Conservation (phyloP, 64 coral and sea anemone species). For the Porites australiensis region DNA sequence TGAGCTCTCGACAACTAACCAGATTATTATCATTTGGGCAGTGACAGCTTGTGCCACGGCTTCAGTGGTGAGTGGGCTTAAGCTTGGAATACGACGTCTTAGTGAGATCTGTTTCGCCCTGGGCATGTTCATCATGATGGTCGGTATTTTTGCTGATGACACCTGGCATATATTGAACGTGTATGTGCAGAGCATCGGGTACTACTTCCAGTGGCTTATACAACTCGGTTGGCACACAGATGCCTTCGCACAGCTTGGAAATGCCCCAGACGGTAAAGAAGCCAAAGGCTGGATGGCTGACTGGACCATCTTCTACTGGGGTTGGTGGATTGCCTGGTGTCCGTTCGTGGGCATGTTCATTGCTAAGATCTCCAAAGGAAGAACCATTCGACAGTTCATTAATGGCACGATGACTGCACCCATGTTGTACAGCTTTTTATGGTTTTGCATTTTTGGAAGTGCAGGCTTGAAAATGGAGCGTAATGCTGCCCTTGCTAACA, state of each 20-base stretch:
- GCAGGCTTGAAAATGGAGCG: conserved; percentile 65
- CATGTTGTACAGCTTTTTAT: conserved; percentile 52
- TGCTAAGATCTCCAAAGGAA: conserved; percentile 59
- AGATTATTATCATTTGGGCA: conserved; percentile 66
- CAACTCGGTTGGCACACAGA: conserved; percentile 76
- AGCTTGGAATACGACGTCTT: conserved; percentile 64
- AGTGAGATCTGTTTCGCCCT: conserved; percentile 64
- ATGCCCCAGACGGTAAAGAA: conserved; percentile 59
- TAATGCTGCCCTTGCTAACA: conserved; percentile 6
- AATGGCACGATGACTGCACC: conserved; percentile 55
- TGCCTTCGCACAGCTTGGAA: conserved; percentile 72
- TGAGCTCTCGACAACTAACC: neutral
- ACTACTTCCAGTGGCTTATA: conserved; percentile 65
- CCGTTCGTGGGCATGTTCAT: conserved; percentile 71
- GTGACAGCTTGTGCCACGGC: conserved; percentile 49
- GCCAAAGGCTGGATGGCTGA: conserved; percentile 56
- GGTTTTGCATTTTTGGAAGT: conserved; percentile 71
- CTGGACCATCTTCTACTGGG: conserved; percentile 83
- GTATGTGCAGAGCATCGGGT: conserved; percentile 59
- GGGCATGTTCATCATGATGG: conserved; percentile 65
- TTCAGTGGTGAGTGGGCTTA: conserved; percentile 63
- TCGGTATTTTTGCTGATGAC: conserved; percentile 41
- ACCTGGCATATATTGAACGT: conserved; percentile 68
- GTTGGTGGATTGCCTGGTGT: conserved; percentile 78
- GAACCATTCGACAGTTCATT: conserved; percentile 69